phyloP scores from a whole-genome alignment of 1,140 invertebrate species.

The Sipha flava region DNA sequence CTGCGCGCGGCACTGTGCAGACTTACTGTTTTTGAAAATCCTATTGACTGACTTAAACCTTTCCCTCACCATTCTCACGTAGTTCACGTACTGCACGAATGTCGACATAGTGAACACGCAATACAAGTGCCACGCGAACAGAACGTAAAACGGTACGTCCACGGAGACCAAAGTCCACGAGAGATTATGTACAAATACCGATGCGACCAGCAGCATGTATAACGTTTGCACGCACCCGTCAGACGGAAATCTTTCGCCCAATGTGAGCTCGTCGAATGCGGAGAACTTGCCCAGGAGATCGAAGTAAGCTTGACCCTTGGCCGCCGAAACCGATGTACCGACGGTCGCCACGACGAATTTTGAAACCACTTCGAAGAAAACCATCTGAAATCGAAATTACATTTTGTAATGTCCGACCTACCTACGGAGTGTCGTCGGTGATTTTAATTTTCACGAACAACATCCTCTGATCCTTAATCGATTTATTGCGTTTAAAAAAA shows the following conservation, averaged over 20 bases:
- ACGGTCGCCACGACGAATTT: not conserved
- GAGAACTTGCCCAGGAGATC: not conserved
- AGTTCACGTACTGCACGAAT: not conserved
- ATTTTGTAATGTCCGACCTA: too few relatives aligned
- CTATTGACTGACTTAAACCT: not conserved
- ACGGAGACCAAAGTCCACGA: too few relatives aligned
- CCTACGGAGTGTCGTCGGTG: too few relatives aligned
- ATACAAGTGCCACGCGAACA: not conserved
- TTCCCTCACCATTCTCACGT: not conserved
- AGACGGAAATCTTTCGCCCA: too few relatives aligned
- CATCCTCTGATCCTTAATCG: too few relatives aligned
- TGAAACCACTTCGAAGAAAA: not conserved
- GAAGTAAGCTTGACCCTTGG: not conserved
- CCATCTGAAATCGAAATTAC: not conserved
- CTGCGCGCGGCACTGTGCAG: too few relatives aligned
- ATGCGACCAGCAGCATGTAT: not conserved
- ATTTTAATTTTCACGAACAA: too few relatives aligned
- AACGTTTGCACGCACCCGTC: not conserved
- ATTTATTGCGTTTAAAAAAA: too few relatives aligned
- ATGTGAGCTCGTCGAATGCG: not conserved
- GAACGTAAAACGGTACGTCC: not conserved
- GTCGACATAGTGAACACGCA: not conserved
- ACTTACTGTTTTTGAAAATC: not conserved
- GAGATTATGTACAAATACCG: not conserved
- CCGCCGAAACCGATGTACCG: not conserved